Evolutionary conservation across 1,140 invertebrate species (phyloP).

Genomic region (Lepidurus apus): DNA sequence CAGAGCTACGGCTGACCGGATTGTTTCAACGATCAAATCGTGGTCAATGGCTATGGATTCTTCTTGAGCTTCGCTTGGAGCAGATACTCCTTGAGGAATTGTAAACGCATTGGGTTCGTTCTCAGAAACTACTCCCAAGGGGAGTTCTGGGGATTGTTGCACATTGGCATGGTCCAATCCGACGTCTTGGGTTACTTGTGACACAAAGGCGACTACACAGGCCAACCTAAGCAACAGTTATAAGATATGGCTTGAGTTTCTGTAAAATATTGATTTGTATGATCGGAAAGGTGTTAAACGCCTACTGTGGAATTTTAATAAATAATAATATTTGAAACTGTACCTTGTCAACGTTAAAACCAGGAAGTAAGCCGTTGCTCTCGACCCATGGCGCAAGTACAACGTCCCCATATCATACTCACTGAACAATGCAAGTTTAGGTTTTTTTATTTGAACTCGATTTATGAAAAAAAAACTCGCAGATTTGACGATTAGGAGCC

Average conservation of each 20-base stretch:
- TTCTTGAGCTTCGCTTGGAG: background rate
- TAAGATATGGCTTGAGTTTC: background rate
- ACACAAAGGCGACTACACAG: background rate
- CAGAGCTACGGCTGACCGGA: background rate
- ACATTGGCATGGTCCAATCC: background rate
- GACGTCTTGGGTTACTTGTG: background rate
- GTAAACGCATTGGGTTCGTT: background rate
- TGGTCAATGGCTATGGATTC: constrained; percentile 3
- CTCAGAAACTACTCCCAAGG: background rate
- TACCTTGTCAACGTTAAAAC: constrained; percentile 13
- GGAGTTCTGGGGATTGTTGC: background rate
- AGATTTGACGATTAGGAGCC: background rate
- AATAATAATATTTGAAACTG: background rate
- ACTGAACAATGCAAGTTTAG: background rate
- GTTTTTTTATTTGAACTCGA: background rate
- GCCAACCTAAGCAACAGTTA: background rate
- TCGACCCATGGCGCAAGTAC: background rate
- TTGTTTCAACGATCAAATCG: background rate
- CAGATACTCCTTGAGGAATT: background rate
- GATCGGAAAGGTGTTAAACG: background rate
- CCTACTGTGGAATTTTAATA: background rate
- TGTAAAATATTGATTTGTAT: background rate
- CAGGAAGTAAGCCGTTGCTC: background rate
- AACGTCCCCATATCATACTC: constrained; percentile 5
- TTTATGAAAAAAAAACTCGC: background rate